These are phyloP conservation scores for Tachina grossa DNA, from an alignment of 2,888 invertebrate genomes.

Conservation along the genomic window DNA sequence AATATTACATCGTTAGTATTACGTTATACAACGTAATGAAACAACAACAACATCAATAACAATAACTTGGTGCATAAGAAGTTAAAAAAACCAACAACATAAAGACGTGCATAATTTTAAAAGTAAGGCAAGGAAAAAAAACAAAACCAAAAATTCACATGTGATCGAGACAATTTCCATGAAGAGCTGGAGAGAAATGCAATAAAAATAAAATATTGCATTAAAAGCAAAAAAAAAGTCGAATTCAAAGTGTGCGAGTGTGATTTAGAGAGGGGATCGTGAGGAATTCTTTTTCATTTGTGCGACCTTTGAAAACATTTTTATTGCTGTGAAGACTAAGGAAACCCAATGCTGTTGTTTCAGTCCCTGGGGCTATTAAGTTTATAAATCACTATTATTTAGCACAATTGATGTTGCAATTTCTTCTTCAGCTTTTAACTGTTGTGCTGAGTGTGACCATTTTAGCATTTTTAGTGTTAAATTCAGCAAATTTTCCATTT, in stretches of 20 bases:
- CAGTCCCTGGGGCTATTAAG: no score
- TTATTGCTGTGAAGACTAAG: no score
- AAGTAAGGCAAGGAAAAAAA: slow-evolving; percentile 12
- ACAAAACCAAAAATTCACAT: slow-evolving; percentile 44
- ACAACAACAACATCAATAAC: slow-evolving; percentile 6
- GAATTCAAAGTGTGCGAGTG: background rate
- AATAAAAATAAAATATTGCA: slow-evolving; percentile 18
- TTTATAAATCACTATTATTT: no score
- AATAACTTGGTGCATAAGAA: slow-evolving; percentile 45
- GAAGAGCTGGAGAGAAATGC: slow-evolving; percentile 21
- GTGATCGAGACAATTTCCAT: slow-evolving; percentile 34
- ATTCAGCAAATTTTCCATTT: no score
- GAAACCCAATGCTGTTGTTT: no score
- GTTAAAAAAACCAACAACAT: slow-evolving; percentile 20
- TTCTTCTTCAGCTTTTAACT: no score
- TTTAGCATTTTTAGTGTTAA: no score
- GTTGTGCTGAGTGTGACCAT: no score
- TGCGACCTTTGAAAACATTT: no score
- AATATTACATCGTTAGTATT: slow-evolving; percentile 69
- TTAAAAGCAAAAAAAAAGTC: background rate
- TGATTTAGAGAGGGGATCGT: background rate
- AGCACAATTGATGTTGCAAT: no score
- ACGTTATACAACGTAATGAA: slow-evolving; percentile 68
- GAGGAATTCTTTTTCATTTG: background rate
- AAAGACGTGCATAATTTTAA: background rate